These are phyloP conservation scores for Coelopa pilipes DNA, from an alignment of 2,888 invertebrate species.

Conservation along the genomic window DNA sequence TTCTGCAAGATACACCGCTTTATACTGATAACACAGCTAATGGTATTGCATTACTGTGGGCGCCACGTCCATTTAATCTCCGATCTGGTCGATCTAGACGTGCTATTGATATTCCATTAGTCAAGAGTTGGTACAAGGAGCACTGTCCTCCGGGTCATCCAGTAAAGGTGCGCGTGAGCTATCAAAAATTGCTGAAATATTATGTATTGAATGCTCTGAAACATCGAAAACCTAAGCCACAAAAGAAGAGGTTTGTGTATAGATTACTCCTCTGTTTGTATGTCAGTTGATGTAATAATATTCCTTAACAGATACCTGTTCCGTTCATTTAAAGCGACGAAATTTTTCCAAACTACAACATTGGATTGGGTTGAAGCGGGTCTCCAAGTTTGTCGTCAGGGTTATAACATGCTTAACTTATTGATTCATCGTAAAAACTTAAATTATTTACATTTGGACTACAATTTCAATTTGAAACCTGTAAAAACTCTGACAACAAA, in stretches of 20 bases:
- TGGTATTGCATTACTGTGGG: conserved; percentile 96
- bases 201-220: conserved; percentile 98
- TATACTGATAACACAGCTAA: conserved; percentile 99
- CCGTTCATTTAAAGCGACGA: conserved; percentile 99
- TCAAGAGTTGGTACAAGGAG: conserved; percentile 97
- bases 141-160: conserved; percentile 96
- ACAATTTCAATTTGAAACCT: conserved; percentile 99
- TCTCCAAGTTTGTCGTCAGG: conserved; percentile 96
- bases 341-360: conserved; percentile 99
- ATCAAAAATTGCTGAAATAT: conserved; percentile 98
- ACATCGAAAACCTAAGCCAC: conserved; percentile 97
- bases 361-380: conserved; percentile 99
- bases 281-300: background rate
- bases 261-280: background rate
- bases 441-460: conserved; percentile 99
- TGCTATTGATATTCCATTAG: conserved; percentile 96
- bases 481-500: conserved; percentile 99
- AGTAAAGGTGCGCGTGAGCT: conserved; percentile 98
- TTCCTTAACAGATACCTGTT: conserved; percentile 80
- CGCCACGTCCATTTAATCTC: conserved; percentile 97
- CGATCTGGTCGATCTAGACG: conserved; percentile 93
- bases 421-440: conserved; percentile 99
- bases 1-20: conserved; percentile 92
- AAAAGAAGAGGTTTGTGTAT: conserved; percentile 84
- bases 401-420: conserved; percentile 99